Evolutionary conservation across 37 sponge, comb jelly and placozoan species (phyloP).

Genomic region (Mnemiopsis leidyi): DNA sequence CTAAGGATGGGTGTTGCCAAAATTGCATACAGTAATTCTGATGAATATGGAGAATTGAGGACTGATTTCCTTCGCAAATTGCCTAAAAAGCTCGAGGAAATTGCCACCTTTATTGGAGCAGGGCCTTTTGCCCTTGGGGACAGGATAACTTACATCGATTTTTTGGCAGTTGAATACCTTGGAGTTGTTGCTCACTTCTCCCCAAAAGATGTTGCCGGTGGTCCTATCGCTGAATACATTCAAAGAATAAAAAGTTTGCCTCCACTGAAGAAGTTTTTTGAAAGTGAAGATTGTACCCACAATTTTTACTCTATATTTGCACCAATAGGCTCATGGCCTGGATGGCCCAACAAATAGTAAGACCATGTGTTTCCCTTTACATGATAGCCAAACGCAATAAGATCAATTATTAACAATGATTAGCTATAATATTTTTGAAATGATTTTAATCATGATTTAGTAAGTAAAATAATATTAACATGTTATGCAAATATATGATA

Average conservation of each 20-base stretch:
- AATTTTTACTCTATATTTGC: not conserved
- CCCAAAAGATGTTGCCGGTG: not conserved
- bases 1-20: not conserved
- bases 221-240: not conserved
- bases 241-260: not conserved
- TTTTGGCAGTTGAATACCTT: constrained; percentile 31
- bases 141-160: not conserved
- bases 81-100: not conserved
- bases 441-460: too few species aligned
- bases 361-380: too few species aligned
- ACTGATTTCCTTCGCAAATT: not conserved
- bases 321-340: not conserved
- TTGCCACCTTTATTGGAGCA: not conserved
- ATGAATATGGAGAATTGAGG: not conserved
- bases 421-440: too few species aligned
- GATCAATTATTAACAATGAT: too few species aligned
- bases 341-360: not conserved
- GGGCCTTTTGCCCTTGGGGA: constrained; percentile 41
- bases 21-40: not conserved
- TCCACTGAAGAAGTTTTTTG: not conserved
- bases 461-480: too few species aligned
- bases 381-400: too few species aligned
- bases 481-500: too few species aligned
- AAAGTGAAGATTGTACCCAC: constrained; percentile 26
- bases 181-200: not conserved